Evolutionary conservation across 2,888 invertebrate genomes (phyloP).

Genomic region (Chrysolina oricalcia): DNA sequence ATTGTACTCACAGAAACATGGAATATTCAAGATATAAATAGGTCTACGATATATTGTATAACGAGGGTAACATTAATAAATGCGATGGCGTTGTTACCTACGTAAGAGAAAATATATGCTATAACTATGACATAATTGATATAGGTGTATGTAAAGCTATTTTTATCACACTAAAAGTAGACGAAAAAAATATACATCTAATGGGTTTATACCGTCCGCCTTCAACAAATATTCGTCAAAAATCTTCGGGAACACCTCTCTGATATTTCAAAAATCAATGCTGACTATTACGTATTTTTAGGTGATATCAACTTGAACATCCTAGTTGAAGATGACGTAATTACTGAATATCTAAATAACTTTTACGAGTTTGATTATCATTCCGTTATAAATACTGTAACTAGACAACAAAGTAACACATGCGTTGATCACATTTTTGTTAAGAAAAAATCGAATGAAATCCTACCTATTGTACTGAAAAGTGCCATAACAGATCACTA

Average conservation of each 20-base stretch:
- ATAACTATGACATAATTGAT: background rate
- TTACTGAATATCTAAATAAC: slow-evolving; percentile 18
- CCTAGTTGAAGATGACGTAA: slow-evolving; percentile 14
- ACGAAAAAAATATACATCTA: slow-evolving; percentile 15
- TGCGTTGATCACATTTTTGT: slow-evolving; percentile 28
- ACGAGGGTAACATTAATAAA: slow-evolving; percentile 9
- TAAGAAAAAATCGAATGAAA: slow-evolving; percentile 21
- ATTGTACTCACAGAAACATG: slow-evolving; percentile 7
- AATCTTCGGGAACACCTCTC: slow-evolving; percentile 16
- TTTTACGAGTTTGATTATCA: slow-evolving; percentile 22
- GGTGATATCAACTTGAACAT: slow-evolving; percentile 25
- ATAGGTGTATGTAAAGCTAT: background rate
- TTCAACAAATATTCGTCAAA: slow-evolving; percentile 14
- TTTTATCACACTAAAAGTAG: slow-evolving; percentile 23
- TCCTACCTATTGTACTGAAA: slow-evolving; percentile 1
- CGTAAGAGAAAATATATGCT: slow-evolving; percentile 8
- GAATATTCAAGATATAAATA: background rate
- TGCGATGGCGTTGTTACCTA: slow-evolving; percentile 15
- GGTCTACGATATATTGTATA: no score
- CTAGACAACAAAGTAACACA: slow-evolving; percentile 27
- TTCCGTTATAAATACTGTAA: slow-evolving; percentile 23
- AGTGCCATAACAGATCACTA: slow-evolving; percentile 22
- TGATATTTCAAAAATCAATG: slow-evolving; percentile 16
- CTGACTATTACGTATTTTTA: slow-evolving; percentile 6
- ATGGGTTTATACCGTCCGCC: slow-evolving; percentile 15